Evolutionary conservation across 2,797 vertebrate species (phyloP), one percentile per base, ranked within the genome.

Genomic region (Helostoma temminkii): DNA sequence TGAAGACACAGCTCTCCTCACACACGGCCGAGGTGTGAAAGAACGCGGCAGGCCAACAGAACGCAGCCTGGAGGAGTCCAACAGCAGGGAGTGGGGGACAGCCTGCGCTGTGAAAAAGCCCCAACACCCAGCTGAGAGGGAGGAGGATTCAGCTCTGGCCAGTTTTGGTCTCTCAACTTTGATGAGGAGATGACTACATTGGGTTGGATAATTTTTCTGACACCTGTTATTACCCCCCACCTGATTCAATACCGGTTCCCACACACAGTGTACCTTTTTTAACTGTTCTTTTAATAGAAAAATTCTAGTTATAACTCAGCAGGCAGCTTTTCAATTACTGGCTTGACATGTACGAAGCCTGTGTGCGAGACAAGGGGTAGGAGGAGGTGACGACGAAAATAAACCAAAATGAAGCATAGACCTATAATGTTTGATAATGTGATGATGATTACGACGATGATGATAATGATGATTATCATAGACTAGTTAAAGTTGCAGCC

Each of bases 1-100:
- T 87, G 91, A 91, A 93, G 91, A 91, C 91, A 91, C 89, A 92
- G 89, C 90, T 91, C 92, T 90, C 83, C 88, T 92, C 91, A 83
- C 89, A 90, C 88, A 68, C 88, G 82, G 90, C 89, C 82, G 91
- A 92, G 91, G 93, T 94, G 93, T 94, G 93, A 93, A 94, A 93
- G 91, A 92, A 93, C 90, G 88, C 91, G 90, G 86, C 91, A 89
- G 91, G 92, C 91, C 92, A 93, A 94, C 89, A 91, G 92, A 87
- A 92, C 86, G 83, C 89, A 92, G 91, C 90, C 91, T 92, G 91
- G 89, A 92, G 92, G 92, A 93, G 90, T 92, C 91, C 93, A 92
- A 91, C 90, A 91, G 93, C 92, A 90, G 89, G 88, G 89, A 87
- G 91, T 78, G 88, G 88, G 89, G 87, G 87, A 91, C 91, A 93